Evolutionary conservation across 2,797 vertebrate genomes (phyloP).

Genomic region (Harpagifer antarcticus): DNA sequence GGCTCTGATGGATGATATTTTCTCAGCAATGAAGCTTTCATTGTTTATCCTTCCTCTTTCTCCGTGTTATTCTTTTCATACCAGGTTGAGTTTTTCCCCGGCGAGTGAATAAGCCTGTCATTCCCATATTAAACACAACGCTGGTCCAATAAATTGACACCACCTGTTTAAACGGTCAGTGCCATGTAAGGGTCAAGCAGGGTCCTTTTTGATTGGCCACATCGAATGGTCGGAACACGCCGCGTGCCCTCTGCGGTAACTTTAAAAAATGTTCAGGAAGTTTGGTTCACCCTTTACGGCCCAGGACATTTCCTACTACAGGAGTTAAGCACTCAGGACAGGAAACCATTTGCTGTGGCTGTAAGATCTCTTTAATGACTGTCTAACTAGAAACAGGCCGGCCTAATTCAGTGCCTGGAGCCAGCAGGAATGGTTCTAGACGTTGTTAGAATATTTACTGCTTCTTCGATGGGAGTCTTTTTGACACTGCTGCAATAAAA

Average conservation of each 20-base stretch:
- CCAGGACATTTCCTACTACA: constrained; percentile 94
- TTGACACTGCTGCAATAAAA: constrained; percentile 95
- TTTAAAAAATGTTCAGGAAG: constrained; percentile 97
- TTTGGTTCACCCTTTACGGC: constrained; percentile 91
- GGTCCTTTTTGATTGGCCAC: constrained; percentile 83
- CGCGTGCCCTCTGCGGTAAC: constrained; percentile 88
- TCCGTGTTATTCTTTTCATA: constrained; percentile 66
- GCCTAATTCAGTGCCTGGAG: constrained; percentile 94
- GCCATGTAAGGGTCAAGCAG: constrained; percentile 83
- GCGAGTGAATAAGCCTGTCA: constrained; percentile 71
- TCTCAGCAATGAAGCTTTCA: constrained; percentile 56
- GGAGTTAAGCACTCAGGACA: constrained; percentile 97
- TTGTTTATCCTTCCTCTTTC: constrained; percentile 70
- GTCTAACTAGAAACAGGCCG: constrained; percentile 98
- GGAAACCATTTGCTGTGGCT: constrained; percentile 96
- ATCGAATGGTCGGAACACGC: constrained; percentile 82
- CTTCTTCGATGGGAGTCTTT: constrained; percentile 93
- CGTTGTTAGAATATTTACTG: constrained; percentile 97
- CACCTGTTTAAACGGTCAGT: constrained; percentile 87
- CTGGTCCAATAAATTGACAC: constrained; percentile 83
- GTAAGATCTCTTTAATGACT: constrained; percentile 99
- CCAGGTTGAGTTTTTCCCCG: constrained; percentile 64
- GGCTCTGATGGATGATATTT: constrained; percentile 77
- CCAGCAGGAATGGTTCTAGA: constrained; percentile 94
- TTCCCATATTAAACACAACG: constrained; percentile 74